These are phyloP conservation scores for Aphis craccivora DNA, from an alignment of 1,140 invertebrate species.

Conservation along the genomic window DNA sequence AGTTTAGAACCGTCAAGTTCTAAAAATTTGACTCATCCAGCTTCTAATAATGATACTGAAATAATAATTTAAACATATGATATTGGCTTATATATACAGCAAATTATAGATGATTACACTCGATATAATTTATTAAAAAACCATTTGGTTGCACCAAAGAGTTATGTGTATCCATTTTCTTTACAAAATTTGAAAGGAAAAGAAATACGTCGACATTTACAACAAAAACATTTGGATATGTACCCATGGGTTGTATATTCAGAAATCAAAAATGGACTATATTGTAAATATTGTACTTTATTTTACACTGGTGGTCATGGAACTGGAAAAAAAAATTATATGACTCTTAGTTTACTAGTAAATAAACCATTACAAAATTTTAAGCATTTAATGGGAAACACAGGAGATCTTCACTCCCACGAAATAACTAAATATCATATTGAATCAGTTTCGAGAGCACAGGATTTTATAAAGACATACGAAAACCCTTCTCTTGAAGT, in stretches of 20 bases:
- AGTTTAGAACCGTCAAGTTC: neutral
- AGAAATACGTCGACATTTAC: slow-evolving; percentile 32
- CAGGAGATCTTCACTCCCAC: slow-evolving; percentile 59
- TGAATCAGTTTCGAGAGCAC: slow-evolving; percentile 59
- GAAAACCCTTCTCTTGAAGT: slow-evolving; percentile 54
- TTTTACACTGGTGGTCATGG: slow-evolving; percentile 58
- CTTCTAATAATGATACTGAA: neutral
- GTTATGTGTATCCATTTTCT: slow-evolving; percentile 37
- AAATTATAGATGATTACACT: slow-evolving; percentile 16
- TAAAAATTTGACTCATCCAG: neutral
- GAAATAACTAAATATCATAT: slow-evolving; percentile 60
- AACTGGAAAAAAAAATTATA: slow-evolving; percentile 60
- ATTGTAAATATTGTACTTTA: slow-evolving; percentile 61
- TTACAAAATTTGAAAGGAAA: slow-evolving; percentile 28
- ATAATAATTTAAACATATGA: slow-evolving; percentile 9
- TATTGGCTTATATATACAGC: neutral
- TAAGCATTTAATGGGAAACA: slow-evolving; percentile 60
- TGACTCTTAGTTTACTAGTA: slow-evolving; percentile 59
- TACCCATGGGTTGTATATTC: slow-evolving; percentile 61
- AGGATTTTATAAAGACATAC: slow-evolving; percentile 60
- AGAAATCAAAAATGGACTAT: slow-evolving; percentile 58
- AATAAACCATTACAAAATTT: slow-evolving; percentile 60
- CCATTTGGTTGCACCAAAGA: slow-evolving; percentile 50
- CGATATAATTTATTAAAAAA: slow-evolving; percentile 42
- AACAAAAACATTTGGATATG: slow-evolving; percentile 58